Base-by-base conservation (phyloP, 2,797 vertebrate species). In the Lithobates pipiens region DNA sequence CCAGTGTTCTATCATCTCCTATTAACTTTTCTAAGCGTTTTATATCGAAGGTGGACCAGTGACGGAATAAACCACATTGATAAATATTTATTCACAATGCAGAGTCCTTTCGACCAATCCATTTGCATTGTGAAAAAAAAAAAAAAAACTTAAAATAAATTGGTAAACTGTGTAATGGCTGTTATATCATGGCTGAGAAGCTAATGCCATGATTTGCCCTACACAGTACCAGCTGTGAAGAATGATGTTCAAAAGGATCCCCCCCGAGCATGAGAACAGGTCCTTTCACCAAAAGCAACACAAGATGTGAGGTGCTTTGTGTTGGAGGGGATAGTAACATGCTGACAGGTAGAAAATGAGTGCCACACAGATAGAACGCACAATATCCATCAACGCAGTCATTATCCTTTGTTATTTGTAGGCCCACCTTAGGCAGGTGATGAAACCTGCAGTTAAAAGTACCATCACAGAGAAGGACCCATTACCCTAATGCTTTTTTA, bases 401-500 rank as follows among this genome's bases (percentile, higher is more conserved):
- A 95, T 96, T 96, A 96, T 94, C 94, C 93, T 95, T 94, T 93
- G 93, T 93, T 91, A 89, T 90, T 93, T 92, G 90, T 92, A 92
- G 95, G 95, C 91, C 92, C 91, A 90, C 91, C 94, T 93, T 91
- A 92, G 90, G 90, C 89, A 94, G 92, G 94, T 92, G 96, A 94
- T 96, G 96, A 97, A 95, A 97, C 79, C 79, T 91, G 91, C 88
- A 18, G 89, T 94, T 96, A 94, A 95, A 96, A 96, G 95, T 94
- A 94, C 93, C 94, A 91, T 89, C 84, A 85, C 91, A 90, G 86
- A 91, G 92, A 92, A 88, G 88, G 90, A 88, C 89, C 90, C 89
- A 85, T 83, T 86, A 0, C 1, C 32, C 16, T 0, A 36, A 10
- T 36, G 21, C 3, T 10, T 93, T 92, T 83, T 93, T 91, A 91